These are phyloP conservation scores for Formica exsecta DNA, from an alignment of 1,140 invertebrate species.

Conservation along the genomic window DNA sequence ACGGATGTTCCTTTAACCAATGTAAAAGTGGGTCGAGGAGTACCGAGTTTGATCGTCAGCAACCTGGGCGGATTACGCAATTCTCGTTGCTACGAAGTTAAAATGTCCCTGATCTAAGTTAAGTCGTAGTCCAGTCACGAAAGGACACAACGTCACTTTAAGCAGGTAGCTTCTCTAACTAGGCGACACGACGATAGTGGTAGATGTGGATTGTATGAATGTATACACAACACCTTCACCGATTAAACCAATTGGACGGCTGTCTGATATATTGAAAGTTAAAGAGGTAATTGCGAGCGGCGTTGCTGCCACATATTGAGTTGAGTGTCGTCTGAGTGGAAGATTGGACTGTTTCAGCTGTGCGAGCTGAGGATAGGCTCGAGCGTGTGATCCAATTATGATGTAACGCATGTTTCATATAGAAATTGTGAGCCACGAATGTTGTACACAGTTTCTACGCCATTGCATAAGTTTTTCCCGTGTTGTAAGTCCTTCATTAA, in stretches of 20 bases:
- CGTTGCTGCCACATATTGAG: slow-evolving; percentile 76
- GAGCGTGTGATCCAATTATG: slow-evolving; percentile 81
- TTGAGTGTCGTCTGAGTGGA: slow-evolving; percentile 82
- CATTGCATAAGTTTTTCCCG: background rate
- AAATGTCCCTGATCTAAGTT: slow-evolving; percentile 47
- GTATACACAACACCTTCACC: slow-evolving; percentile 68
- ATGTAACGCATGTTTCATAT: slow-evolving; percentile 74
- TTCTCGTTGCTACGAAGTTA: slow-evolving; percentile 42
- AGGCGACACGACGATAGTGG: background rate
- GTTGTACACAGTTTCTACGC: slow-evolving; percentile 33
- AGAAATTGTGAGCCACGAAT: slow-evolving; percentile 57
- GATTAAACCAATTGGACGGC: slow-evolving; percentile 74
- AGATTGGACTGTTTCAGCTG: slow-evolving; percentile 78
- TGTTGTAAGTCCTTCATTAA: background rate
- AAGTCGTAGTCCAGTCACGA: slow-evolving; percentile 55
- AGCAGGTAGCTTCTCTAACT: slow-evolving; percentile 40
- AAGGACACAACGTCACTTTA: slow-evolving; percentile 44
- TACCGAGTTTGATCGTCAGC: slow-evolving; percentile 52
- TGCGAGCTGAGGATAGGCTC: slow-evolving; percentile 71
- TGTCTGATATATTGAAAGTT: slow-evolving; percentile 74
- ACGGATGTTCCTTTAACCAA: slow-evolving; percentile 46
- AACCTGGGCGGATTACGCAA: slow-evolving; percentile 52
- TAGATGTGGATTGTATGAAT: slow-evolving; percentile 31
- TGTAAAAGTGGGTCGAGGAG: slow-evolving; percentile 52
- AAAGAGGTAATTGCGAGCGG: slow-evolving; percentile 79